phyloP scores from a whole-genome alignment of 2,797 vertebrate species.

The Capromys pilorides region DNA sequence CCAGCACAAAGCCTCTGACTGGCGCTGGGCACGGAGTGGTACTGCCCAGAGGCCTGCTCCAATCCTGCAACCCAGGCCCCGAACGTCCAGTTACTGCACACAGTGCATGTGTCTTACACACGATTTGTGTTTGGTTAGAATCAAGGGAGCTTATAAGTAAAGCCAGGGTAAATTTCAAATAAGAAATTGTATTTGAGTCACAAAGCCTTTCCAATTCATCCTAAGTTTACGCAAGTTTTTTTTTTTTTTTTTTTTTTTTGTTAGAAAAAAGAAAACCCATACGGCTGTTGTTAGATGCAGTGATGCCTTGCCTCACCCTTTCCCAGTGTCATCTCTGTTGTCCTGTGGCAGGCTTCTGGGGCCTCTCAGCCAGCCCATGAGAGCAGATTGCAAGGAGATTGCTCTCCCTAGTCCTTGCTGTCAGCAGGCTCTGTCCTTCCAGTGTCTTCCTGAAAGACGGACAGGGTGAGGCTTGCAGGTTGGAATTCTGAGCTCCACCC shows the following conservation, averaged over 20 bases:
- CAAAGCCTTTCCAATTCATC: slow-evolving; percentile 67
- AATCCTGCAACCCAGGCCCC: slow-evolving; percentile 61
- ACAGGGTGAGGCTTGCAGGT: background rate
- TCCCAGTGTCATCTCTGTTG: fast-evolving
- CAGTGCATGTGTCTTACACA: slow-evolving; percentile 70
- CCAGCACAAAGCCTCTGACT: slow-evolving; percentile 77
- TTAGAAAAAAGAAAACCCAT: fast-evolving
- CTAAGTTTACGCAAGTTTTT: slow-evolving; percentile 44
- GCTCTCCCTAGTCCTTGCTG: background rate
- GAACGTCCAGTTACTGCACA: slow-evolving; percentile 70
- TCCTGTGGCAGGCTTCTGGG: fast-evolving
- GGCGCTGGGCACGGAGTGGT: slow-evolving; percentile 47
- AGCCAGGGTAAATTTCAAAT: slow-evolving; percentile 76
- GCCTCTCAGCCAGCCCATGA: too few relatives aligned
- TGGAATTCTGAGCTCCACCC: background rate
- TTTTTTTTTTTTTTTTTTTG: too few relatives aligned
- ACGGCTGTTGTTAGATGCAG: background rate
- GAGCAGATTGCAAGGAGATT: background rate
- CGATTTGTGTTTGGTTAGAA: slow-evolving; percentile 47
- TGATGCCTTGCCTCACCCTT: fast-evolving
- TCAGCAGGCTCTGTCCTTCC: fast-evolving
- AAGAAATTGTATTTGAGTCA: slow-evolving; percentile 72
- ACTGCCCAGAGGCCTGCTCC: slow-evolving; percentile 51
- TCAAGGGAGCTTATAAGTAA: slow-evolving; percentile 74
- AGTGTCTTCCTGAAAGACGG: fast-evolving